Conservation (phyloP, 2,888 invertebrate genomes). For the Deroplatys truncata region DNA sequence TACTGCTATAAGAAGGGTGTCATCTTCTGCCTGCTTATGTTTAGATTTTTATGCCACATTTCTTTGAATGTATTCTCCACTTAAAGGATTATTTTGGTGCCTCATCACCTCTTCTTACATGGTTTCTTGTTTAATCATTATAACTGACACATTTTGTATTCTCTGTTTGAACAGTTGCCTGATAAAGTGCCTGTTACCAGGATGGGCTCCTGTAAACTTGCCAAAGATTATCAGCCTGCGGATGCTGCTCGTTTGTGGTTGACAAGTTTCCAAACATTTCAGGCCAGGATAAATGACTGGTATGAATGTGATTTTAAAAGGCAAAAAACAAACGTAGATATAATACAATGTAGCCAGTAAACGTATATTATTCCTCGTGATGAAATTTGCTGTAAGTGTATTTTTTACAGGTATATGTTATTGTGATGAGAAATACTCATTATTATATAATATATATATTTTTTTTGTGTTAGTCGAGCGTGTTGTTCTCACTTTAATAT, state of each 20-base stretch:
- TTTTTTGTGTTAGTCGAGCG: background rate
- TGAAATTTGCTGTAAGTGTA: background rate
- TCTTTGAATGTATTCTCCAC: too few species aligned
- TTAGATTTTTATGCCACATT: too few species aligned
- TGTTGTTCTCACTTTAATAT: background rate
- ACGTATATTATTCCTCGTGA: background rate
- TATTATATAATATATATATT: background rate
- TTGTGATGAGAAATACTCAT: background rate
- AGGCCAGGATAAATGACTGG: background rate
- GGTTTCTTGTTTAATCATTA: too few species aligned
- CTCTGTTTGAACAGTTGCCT: background rate
- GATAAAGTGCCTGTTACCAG: background rate
- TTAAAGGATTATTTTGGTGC: too few species aligned
- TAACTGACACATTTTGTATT: background rate
- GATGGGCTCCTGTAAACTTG: background rate
- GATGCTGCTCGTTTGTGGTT: background rate
- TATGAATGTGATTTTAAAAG: background rate
- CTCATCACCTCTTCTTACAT: too few species aligned
- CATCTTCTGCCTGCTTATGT: too few species aligned
- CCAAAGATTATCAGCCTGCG: background rate
- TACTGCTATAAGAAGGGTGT: too few species aligned
- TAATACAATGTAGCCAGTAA: background rate
- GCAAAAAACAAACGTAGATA: background rate
- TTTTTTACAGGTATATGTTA: background rate
- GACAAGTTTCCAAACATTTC: background rate